Percentiles rank a stretch among this genome's conserved stretches.
phyloP scores from a whole-genome alignment of 2,797 vertebrate genomes.

The Tenualosa ilisha region DNA sequence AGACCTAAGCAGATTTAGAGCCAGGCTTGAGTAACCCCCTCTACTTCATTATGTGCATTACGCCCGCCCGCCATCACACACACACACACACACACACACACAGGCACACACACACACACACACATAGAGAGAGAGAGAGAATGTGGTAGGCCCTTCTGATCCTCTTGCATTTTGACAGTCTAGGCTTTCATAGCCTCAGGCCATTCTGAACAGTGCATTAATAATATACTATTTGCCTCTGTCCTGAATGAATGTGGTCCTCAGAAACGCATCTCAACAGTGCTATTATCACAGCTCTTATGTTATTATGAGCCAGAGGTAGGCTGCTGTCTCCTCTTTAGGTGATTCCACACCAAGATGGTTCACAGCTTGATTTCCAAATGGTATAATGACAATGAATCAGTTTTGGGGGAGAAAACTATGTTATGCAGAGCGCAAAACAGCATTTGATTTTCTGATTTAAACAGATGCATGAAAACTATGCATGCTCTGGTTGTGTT shows the following conservation, averaged over 20 bases:
- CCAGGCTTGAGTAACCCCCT: neutral
- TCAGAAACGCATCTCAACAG: constrained; percentile 42
- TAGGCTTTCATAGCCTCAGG: constrained; percentile 47
- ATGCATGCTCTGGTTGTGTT: neutral
- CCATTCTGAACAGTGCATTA: constrained; percentile 48
- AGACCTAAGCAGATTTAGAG: neutral
- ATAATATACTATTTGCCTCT: constrained; percentile 45
- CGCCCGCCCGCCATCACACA: too few relatives aligned
- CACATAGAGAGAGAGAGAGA: neutral
- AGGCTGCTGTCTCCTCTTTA: neutral
- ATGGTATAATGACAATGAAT: neutral
- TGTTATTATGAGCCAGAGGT: neutral
- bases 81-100: neutral
- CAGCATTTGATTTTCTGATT: neutral
- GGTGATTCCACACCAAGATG: neutral
- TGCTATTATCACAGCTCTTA: neutral
- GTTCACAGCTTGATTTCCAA: neutral
- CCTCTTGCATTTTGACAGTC: constrained; percentile 47
- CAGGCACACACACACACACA: neutral
- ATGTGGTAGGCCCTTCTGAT: constrained; percentile 42
- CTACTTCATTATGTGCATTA: neutral
- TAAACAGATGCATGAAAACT: neutral
- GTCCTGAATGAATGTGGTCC: constrained; percentile 1
- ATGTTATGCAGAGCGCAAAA: neutral
- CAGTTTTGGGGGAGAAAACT: neutral